Evolutionary conservation across 2,888 invertebrate genomes (phyloP), one percentile per base, ranked within the genome.

Genomic region (Papilio gigon): DNA sequence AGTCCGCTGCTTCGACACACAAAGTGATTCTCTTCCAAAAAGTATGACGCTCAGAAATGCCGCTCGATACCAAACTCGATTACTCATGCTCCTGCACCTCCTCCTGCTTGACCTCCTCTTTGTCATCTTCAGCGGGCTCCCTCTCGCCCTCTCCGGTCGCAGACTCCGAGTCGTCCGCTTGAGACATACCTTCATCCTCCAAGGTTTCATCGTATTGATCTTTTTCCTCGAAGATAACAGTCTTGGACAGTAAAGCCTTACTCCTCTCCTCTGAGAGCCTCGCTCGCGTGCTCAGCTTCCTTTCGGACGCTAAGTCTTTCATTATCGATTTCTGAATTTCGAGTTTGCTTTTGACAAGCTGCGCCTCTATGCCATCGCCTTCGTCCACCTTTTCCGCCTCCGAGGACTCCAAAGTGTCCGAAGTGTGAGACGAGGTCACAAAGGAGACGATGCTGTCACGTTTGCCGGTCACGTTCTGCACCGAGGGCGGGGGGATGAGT

Each of bases 301-400:
- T 76, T 68, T 86, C 82, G 3, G 89, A 87, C 4, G 82, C 84
- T 37, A 90, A 77, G 70, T 89, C 90, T 76, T 84, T 87, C 78
- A 92, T 80, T 67, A 92, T 84, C 17, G 90, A 89, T 72, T 84
- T 91, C 69, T 87, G 88, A 59, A 87, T 84, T 70, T 89, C 87
- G 8, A 84, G 40, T 74, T 87, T 91, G 72, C 90, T 90, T 0
- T 77, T 75, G 60, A 80, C 87, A 5, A 90, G 71, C 71, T 80
- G 73, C 71, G 84, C 84, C 11, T 83, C 82, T 0, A 90, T 78
- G 47, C 86, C 84, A 70, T 76, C 77, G 60, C 76, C 68, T 20
- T 74, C 73, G 20, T 75, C 78, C 22, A 75, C 77, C 14, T 79
- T 79, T 20, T 83, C 82, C 63, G 78, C 11, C 53, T 59, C 68